Percentiles rank a stretch among this genome's conserved stretches.
Evolutionary conservation across 2,888 invertebrate species (phyloP).

Genomic region (Euzophera pinguis): DNA sequence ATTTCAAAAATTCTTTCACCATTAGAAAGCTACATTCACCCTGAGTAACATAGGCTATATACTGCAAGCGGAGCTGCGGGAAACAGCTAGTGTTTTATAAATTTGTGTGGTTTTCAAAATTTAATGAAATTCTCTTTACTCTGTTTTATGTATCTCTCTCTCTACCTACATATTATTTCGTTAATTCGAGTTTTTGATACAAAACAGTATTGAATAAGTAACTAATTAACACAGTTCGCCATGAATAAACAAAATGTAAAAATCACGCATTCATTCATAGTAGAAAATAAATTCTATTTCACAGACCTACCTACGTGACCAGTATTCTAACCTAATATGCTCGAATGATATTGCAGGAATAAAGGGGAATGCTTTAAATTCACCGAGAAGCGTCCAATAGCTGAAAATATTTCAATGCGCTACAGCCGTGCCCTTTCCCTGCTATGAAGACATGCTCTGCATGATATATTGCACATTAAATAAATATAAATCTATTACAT

Average conservation of each 20-base stretch:
- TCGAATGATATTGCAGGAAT: background rate
- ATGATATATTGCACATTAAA: background rate
- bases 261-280: conserved; percentile 8
- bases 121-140: too few species aligned
- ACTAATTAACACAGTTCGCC: background rate
- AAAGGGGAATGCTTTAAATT: background rate
- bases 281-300: conserved; percentile 7
- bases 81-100: too few species aligned
- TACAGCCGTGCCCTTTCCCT: background rate
- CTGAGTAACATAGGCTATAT: too few species aligned
- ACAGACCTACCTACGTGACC: conserved; percentile 1
- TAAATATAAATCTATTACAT: too few species aligned
- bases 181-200: too few species aligned
- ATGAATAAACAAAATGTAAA: background rate
- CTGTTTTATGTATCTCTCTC: too few species aligned
- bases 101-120: too few species aligned
- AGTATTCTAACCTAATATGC: background rate
- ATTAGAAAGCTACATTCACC: too few species aligned
- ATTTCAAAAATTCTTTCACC: too few species aligned
- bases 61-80: too few species aligned
- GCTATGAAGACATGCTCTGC: background rate
- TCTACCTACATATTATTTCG: too few species aligned
- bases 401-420: background rate
- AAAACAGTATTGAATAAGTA: too few species aligned
- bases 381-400: background rate